phyloP scores from a whole-genome alignment of 2,888 invertebrate species.

The Terebella lapidaria region DNA sequence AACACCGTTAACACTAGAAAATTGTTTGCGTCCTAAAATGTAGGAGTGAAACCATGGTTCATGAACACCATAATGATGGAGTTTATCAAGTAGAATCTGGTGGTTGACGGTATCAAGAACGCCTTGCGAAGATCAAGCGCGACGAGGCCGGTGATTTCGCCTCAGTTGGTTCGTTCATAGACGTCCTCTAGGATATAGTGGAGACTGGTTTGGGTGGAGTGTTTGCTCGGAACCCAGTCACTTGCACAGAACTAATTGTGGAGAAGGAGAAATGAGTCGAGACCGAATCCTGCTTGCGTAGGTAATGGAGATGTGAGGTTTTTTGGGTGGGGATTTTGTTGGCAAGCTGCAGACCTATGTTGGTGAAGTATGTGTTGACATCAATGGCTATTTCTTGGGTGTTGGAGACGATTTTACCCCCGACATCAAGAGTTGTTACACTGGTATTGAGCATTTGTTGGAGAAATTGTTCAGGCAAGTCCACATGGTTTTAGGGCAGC shows the following conservation, averaged over 20 bases:
- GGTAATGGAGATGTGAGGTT: background rate
- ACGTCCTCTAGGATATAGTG: background rate
- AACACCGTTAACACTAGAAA: too few species aligned
- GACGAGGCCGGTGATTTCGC: background rate
- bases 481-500: too few species aligned
- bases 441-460: constrained; percentile 35
- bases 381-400: background rate
- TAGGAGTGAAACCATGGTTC: too few species aligned
- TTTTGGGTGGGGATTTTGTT: background rate
- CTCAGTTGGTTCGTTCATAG: background rate
- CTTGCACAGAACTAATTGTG: background rate
- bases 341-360: background rate
- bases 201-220: background rate
- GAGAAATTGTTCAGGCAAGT: background rate
- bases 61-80: background rate
- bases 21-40: too few species aligned
- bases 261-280: too few species aligned
- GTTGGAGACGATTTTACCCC: background rate
- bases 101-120: background rate
- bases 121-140: background rate
- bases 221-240: background rate
- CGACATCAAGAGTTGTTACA: constrained; percentile 26
- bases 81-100: background rate
- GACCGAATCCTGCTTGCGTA: too few species aligned
- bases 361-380: background rate